Base-by-base conservation (phyloP, 2,797 vertebrate species). In the Pantherophis alleghaniensis region DNA sequence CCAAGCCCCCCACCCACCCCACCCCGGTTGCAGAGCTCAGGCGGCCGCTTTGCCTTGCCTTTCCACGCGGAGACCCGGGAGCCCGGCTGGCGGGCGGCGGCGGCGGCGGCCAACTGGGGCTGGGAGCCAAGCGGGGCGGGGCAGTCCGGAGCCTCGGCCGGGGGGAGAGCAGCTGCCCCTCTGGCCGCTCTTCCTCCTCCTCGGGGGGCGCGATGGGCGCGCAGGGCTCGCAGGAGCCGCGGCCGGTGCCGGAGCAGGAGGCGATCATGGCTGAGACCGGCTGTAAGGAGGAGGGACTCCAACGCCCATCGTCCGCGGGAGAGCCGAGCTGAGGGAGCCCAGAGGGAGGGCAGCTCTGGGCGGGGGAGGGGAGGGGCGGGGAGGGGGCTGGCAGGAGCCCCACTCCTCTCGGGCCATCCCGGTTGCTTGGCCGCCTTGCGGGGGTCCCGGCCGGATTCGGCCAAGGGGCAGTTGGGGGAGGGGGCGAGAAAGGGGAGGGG, bases 231-330 rank as follows among this genome's bases (percentile, higher is more conserved):
- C 93, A 47, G 32, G n/a, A 20, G 20, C 56, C 13, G 0, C 7
- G 24, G 51, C 2, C 57, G 0, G 9, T 91, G 28, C 93, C 93
- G 0, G 89, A 56, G 9, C 86, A 88, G 32, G 91, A 94, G 20
- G 89, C 55, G 57, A 91, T 94, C 91, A 3, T 91, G 93, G 9
- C 24, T 0, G 93, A 94, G 56, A 94, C 91, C 0, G 93, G 93
- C 93, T 94, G 93, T 94, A 92, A 92, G 93, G 42, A 6, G 42
- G 47, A 47, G 5, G 47, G 47, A 20, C 69, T 22, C 69, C 32
- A 42, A 42, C 37, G 1, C 9, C 74, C 69, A 20, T 42, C 74
- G 18, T 69, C n/a, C 66, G 14, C n/a, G 66, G 66, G 13, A 69
- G 63, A 6, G 63, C 28, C 63, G 4, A 55, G 2, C n/a, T 2